These are phyloP conservation scores for Anneissia japonica DNA, from an alignment of 35 echinoderm and acorn worm genomes.

Conservation along the genomic window DNA sequence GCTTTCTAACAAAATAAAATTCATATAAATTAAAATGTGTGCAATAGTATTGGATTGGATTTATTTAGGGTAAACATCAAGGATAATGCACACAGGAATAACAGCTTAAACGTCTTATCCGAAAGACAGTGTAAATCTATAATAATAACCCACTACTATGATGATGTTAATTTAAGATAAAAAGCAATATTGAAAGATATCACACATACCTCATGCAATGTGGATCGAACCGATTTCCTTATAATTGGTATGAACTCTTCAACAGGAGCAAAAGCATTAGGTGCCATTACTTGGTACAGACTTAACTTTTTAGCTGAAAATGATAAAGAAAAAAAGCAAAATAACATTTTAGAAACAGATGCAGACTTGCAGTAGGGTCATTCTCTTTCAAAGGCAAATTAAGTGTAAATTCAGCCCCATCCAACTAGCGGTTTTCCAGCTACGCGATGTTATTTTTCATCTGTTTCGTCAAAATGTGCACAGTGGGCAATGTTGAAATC, in stretches of 20 bases:
- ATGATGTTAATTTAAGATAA: too few relatives aligned
- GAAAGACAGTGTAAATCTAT: too few relatives aligned
- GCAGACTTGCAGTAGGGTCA: neutral
- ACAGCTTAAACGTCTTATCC: too few relatives aligned
- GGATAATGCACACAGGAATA: too few relatives aligned
- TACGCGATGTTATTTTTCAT: too few relatives aligned
- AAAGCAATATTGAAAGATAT: neutral
- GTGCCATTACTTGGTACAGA: slow-evolving; percentile 88
- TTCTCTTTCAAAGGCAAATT: neutral
- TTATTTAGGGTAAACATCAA: too few relatives aligned
- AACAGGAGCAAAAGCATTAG: slow-evolving; percentile 91
- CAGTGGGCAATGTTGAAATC: too few relatives aligned
- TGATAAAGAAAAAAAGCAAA: neutral
- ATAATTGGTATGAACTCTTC: slow-evolving; percentile 98
- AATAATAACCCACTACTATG: too few relatives aligned
- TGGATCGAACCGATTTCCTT: slow-evolving; percentile 82
- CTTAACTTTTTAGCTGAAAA: slow-evolving; percentile 75
- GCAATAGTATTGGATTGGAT: too few relatives aligned
- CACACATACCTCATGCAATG: slow-evolving; percentile 82
- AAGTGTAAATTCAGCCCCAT: neutral
- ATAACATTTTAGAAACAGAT: neutral
- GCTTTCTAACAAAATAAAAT: too few relatives aligned
- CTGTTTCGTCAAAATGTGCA: too few relatives aligned
- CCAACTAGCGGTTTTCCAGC: neutral
- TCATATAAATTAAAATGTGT: too few relatives aligned